phyloP scores from a whole-genome alignment of 1,140 invertebrate species.

The Cyrtorhinus lividipennis region DNA sequence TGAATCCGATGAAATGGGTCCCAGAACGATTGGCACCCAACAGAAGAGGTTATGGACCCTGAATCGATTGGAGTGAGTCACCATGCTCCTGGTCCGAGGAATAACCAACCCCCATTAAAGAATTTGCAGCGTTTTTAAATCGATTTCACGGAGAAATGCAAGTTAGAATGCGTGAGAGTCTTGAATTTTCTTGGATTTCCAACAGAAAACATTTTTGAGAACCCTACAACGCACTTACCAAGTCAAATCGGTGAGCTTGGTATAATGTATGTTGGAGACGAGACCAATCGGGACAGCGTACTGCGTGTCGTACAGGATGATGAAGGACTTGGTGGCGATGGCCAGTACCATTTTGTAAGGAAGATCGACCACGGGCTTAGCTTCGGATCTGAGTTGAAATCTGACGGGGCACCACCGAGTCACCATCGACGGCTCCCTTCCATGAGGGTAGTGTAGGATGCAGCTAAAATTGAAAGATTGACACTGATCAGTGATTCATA shows the following conservation, averaged over 20 bases:
- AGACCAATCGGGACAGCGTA: conserved; percentile 69
- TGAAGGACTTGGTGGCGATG: conserved; percentile 70
- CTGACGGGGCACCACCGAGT: conserved; percentile 66
- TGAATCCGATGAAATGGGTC: no score
- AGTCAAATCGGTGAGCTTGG: conserved; percentile 74
- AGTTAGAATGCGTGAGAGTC: neutral
- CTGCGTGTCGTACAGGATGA: conserved; percentile 85
- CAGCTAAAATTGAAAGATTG: conserved; percentile 41
- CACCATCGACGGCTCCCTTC: conserved; percentile 60
- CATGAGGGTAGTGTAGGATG: conserved; percentile 61
- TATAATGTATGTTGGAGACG: conserved; percentile 86
- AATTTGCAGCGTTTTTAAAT: neutral
- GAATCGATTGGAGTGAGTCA: no score
- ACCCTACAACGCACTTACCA: conserved; percentile 62
- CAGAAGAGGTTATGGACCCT: no score
- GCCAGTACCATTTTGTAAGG: conserved; percentile 82
- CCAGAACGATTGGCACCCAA: no score
- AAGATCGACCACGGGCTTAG: conserved; percentile 41
- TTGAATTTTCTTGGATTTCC: no score
- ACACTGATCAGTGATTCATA: no score
- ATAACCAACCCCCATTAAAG: no score
- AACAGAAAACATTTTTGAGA: no score
- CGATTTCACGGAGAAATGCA: neutral
- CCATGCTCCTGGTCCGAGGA: no score
- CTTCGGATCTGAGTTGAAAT: conserved; percentile 46